A percentile compares a stretch with the other conserved stretches of the same genome.
phyloP scores from a whole-genome alignment of 2,113 vertebrate genomes.

The Petromus typicus region DNA sequence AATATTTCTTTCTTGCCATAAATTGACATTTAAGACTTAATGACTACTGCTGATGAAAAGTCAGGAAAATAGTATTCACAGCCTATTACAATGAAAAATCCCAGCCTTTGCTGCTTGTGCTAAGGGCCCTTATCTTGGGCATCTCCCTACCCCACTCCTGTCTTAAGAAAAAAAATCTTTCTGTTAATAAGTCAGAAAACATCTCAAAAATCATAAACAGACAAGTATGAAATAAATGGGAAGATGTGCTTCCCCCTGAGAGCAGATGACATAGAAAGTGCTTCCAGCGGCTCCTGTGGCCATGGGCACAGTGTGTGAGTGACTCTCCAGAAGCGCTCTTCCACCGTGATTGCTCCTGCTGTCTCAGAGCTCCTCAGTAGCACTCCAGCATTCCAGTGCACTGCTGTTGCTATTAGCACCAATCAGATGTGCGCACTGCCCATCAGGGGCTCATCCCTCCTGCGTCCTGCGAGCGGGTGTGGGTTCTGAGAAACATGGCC shows the following conservation, averaged over 20 bases:
- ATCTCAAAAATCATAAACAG: constrained; percentile 8
- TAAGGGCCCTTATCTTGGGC: background rate
- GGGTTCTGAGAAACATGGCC: background rate
- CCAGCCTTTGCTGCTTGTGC: background rate
- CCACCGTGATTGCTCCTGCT: constrained; percentile 57
- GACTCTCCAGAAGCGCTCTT: constrained; percentile 56
- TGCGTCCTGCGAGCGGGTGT: constrained; percentile 40
- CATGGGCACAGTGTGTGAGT: constrained; percentile 59
- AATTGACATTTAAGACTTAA: constrained; percentile 54
- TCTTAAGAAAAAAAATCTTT: constrained; percentile 19
- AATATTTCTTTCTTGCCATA: constrained; percentile 48
- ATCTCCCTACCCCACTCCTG: background rate
- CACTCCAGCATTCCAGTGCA: constrained; percentile 58
- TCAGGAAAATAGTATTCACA: background rate
- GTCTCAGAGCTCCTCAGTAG: constrained; percentile 53
- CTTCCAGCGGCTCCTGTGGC: constrained; percentile 66
- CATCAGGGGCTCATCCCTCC: no score
- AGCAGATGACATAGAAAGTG: constrained; percentile 77
- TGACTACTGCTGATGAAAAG: background rate
- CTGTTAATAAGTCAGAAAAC: background rate
- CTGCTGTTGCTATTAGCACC: constrained; percentile 39
- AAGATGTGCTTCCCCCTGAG: constrained; percentile 18
- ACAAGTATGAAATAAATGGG: background rate
- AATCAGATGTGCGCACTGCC: constrained; percentile 6
- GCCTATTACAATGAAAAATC: background rate